phyloP scores from a whole-genome alignment of 2,113 vertebrate species.

The Aspidoscelis tigris region DNA sequence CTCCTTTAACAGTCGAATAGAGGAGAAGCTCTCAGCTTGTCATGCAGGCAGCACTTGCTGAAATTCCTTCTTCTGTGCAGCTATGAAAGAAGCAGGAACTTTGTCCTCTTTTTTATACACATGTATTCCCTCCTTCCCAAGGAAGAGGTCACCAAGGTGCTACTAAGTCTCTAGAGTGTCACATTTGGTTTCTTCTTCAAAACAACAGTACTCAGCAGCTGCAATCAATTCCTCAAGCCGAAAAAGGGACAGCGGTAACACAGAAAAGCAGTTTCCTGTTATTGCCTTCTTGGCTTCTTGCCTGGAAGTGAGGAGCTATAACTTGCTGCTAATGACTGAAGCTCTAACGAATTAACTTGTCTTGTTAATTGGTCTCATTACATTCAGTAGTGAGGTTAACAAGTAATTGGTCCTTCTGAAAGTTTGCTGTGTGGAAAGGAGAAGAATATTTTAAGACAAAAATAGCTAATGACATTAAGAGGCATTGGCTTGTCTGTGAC shows the following conservation, averaged over 20 bases:
- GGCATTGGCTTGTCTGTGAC: too few species aligned
- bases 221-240: neutral
- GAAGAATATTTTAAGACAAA: conserved; percentile 26
- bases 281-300: neutral
- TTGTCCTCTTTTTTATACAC: too few species aligned
- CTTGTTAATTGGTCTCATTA: neutral
- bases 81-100: too few species aligned
- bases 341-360: neutral
- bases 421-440: conserved; percentile 29
- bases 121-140: neutral
- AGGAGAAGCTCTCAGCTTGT: too few species aligned
- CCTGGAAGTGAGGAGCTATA: neutral
- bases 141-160: neutral
- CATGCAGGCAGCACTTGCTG: too few species aligned
- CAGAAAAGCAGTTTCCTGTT: neutral
- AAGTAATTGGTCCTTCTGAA: conserved; percentile 15
- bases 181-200: neutral
- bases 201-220: neutral
- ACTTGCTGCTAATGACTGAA: neutral
- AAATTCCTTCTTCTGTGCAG: too few species aligned
- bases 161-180: neutral
- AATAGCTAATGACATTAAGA: neutral
- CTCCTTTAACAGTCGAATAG: too few species aligned
- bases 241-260: neutral
- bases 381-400: neutral